Base-by-base conservation (phyloP, 2,113 vertebrate genomes). In the Nycticebus coucang region DNA sequence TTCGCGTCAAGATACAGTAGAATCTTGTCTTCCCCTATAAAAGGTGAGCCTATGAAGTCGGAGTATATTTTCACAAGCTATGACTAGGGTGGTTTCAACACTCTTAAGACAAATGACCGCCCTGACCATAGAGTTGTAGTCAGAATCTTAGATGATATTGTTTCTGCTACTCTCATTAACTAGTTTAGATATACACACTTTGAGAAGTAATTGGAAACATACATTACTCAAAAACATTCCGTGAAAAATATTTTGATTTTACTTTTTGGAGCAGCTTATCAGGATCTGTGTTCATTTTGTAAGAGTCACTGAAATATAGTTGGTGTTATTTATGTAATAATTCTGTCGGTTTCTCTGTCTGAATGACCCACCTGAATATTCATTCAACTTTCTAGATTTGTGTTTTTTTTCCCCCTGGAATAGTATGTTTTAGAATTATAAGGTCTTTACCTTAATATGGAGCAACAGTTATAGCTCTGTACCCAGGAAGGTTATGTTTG, bases 231-330 rank as follows among this genome's bases (percentile, higher is more conserved):
- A 60, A 93, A 93, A 45, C 33, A 33, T 41, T 92, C 30, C 80
- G n/a, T 50, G 37, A 79, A 85, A 84, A 85, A 14, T 79, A 9
- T 89, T 89, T 79, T 80, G 75, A n/a, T 89, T 59, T 69, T 85
- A 26, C 1, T 62, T 53, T 96, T 81, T 74, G 60, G 50, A 60
- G 60, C 45, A 75, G 80, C 59, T 90, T 77, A 35, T 84, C 12
- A 86, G 18, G 8, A 14, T 68, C 77, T 78, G 17, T 53, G 12
- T 41, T 91, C 15, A 28, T 81, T 80, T 96, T 19, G 33, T 2
- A 24, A 53, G 35, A 84, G 37, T 89, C 57, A 57, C 24, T 81
- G 53, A 84, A 78, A 64, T 78, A 55, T 2, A 55, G 1, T 78
- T 55, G 10, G 53, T 37, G 28, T 83, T n/a, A 69, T 75, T 92